phyloP scores from a whole-genome alignment of 2,113 vertebrate genomes.

The Ranitomeya imitator region DNA sequence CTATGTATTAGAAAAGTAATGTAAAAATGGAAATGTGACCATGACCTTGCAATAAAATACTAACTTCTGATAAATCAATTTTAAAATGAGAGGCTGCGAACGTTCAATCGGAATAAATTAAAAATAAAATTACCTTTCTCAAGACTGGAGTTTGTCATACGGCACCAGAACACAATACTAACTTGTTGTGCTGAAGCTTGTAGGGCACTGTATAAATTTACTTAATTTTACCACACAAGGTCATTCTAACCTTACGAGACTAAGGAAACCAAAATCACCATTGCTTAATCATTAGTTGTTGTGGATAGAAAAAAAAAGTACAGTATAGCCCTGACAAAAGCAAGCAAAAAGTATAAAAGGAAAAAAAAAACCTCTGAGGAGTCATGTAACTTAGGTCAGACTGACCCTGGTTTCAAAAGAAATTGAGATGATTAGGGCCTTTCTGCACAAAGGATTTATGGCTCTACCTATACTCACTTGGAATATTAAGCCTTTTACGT shows the following conservation, averaged over 20 bases:
- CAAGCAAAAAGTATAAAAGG: conserved; percentile 69
- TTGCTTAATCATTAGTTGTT: conserved; percentile 76
- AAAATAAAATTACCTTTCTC: background rate
- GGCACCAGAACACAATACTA: background rate
- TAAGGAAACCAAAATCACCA: conserved; percentile 74
- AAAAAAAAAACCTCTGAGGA: conserved; percentile 70
- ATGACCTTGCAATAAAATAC: background rate
- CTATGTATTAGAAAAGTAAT: background rate
- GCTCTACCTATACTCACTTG: conserved; percentile 35
- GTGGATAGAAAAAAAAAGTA: conserved; percentile 67
- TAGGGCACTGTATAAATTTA: conserved; percentile 44
- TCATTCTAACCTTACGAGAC: conserved; percentile 73
- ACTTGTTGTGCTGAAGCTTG: background rate
- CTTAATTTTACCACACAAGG: conserved; percentile 71
- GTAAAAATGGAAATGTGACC: background rate
- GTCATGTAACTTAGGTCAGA: conserved; percentile 77
- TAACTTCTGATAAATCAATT: background rate
- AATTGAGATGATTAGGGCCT: conserved; percentile 68
- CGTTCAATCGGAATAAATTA: conserved; percentile 4
- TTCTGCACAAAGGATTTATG: conserved; percentile 68
- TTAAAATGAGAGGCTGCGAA: background rate
- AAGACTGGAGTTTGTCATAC: background rate
- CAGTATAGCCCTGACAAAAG: conserved; percentile 67
- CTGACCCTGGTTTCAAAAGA: conserved; percentile 72
- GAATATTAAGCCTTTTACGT: background rate